phyloP scores from a whole-genome alignment of 2,888 invertebrate genomes.

The Drosophila parthenogenetica region DNA sequence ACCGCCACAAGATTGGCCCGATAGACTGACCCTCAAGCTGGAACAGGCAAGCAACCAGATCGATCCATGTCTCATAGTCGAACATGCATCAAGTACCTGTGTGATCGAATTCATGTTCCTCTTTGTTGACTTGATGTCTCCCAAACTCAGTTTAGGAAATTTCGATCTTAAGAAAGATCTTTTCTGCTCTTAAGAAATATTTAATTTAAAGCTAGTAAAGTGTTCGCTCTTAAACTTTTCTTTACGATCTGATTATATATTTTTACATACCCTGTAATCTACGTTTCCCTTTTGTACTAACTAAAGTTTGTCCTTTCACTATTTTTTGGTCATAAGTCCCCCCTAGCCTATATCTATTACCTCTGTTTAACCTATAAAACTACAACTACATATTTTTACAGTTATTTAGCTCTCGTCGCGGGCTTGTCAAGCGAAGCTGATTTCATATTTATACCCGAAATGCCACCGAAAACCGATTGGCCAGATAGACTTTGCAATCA shows the following conservation, averaged over 20 bases:
- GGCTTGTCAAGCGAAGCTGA: slow-evolving; percentile 94
- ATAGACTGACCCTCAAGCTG: slow-evolving; percentile 97
- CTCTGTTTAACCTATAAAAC: slow-evolving; percentile 34
- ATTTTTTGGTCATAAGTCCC: background rate
- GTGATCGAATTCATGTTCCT: slow-evolving; percentile 8
- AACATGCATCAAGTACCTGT: slow-evolving; percentile 13
- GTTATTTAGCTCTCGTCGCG: slow-evolving; percentile 94
- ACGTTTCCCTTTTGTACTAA: background rate
- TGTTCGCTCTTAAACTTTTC: too few relatives aligned
- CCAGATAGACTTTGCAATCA: slow-evolving; percentile 91
- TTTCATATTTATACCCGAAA: slow-evolving; percentile 95
- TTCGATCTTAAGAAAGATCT: too few relatives aligned
- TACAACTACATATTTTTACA: slow-evolving; percentile 84
- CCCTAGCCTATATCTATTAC: slow-evolving; percentile 12
- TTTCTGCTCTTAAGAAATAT: too few relatives aligned
- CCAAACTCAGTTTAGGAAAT: too few relatives aligned
- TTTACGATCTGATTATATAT: too few relatives aligned
- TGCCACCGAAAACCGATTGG: slow-evolving; percentile 92
- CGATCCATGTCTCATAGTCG: slow-evolving; percentile 46
- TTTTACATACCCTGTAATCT: background rate
- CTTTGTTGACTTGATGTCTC: background rate
- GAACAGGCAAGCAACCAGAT: slow-evolving; percentile 90
- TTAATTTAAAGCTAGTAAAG: too few relatives aligned
- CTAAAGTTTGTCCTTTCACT: too few relatives aligned
- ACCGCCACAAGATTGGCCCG: slow-evolving; percentile 96